Conservation (phyloP, 2,888 invertebrate genomes). For the Rotaria magnacalcarata region DNA sequence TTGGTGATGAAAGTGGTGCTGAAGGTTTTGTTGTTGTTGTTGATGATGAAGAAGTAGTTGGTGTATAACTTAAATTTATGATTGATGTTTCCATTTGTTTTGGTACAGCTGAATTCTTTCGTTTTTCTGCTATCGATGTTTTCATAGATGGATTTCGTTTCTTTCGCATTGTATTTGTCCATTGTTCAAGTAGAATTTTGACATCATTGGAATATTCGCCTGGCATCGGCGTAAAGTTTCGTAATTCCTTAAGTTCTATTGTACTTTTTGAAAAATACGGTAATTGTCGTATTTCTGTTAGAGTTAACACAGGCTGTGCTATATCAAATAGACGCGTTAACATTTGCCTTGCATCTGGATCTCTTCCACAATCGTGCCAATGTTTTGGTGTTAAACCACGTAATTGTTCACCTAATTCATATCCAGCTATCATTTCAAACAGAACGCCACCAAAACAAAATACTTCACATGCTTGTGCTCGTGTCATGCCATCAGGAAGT, state of each 20-base stretch:
- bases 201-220: conserved; percentile 19
- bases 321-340: conserved; percentile 4
- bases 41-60: not conserved
- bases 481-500: conserved; percentile 4
- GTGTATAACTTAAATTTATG: not conserved
- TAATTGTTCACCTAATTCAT: conserved; percentile 18
- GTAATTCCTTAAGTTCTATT: not conserved
- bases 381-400: conserved; percentile 23
- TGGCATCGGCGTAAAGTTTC: not conserved
- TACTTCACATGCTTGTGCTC: not conserved
- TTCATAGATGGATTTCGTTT: not conserved
- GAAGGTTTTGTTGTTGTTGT: not conserved
- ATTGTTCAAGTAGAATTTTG: not conserved
- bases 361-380: conserved; percentile 35
- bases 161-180: not conserved
- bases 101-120: not conserved
- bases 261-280: not conserved
- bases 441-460: not conserved
- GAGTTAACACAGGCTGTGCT: not conserved
- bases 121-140: not conserved
- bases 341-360: not conserved
- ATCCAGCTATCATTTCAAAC: conserved; percentile 25
- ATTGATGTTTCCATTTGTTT: not conserved
- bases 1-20: conserved; percentile 34
- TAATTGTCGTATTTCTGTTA: not conserved